Percentiles rank a stretch among this genome's conserved stretches.
Conservation (phyloP, 2,113 vertebrate genomes). For the Tenrec ecaudatus region DNA sequence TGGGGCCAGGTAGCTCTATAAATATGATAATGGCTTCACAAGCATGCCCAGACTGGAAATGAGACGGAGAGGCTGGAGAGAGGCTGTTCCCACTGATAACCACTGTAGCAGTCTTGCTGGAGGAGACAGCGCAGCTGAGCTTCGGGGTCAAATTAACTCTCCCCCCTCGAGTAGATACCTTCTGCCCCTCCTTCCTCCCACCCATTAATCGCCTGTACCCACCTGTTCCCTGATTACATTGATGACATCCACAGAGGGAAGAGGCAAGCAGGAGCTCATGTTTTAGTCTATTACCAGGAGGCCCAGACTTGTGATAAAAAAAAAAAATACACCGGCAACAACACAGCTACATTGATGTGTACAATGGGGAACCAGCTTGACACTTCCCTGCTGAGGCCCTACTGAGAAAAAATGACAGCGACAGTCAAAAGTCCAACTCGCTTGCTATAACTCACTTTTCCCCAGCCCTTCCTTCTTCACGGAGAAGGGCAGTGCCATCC, state of each 20-base stretch:
- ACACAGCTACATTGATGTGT: slow-evolving; percentile 83
- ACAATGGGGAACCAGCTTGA: slow-evolving; percentile 85
- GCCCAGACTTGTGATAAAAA: slow-evolving; percentile 83
- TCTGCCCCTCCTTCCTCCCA: neutral
- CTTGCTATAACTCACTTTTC: neutral
- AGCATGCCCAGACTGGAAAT: slow-evolving; percentile 85
- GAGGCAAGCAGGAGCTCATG: slow-evolving; percentile 79
- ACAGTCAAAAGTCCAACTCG: slow-evolving; percentile 46
- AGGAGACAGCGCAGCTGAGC: slow-evolving; percentile 77
- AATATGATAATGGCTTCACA: slow-evolving; percentile 88
- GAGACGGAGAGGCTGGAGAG: slow-evolving; percentile 75
- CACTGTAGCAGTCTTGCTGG: slow-evolving; percentile 71
- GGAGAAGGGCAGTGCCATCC: neutral
- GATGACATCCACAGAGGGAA: slow-evolving; percentile 82
- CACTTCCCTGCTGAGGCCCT: slow-evolving; percentile 79
- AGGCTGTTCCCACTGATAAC: slow-evolving; percentile 84
- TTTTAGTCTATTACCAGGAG: slow-evolving; percentile 87
- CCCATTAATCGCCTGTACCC: slow-evolving; percentile 78
- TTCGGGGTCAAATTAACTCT: slow-evolving; percentile 84
- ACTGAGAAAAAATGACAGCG: slow-evolving; percentile 81
- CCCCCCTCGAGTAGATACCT: slow-evolving; percentile 15
- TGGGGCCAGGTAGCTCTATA: slow-evolving; percentile 87
- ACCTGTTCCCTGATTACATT: slow-evolving; percentile 86
- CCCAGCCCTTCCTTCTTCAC: neutral
- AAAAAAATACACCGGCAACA: slow-evolving; percentile 75